phyloP scores from a whole-genome alignment of 2,888 invertebrate genomes.

The Drosophila cognata region DNA sequence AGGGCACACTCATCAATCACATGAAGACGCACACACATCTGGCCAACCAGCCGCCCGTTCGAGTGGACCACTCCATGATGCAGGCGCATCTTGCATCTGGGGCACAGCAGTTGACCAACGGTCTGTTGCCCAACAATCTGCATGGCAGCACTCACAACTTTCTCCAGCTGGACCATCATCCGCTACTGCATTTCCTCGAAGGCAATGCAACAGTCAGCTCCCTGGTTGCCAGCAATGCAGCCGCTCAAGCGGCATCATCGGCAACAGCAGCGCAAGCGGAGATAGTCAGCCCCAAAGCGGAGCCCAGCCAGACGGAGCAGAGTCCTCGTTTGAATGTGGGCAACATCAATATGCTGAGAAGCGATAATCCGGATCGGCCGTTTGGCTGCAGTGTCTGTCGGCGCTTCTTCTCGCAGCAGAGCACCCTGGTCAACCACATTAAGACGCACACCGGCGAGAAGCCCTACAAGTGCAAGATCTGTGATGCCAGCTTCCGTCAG shows the following conservation, averaged over 20 bases:
- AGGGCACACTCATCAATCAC: slow-evolving; percentile 36
- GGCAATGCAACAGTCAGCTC: slow-evolving; percentile 70
- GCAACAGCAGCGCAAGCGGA: slow-evolving; percentile 3
- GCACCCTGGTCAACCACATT: slow-evolving; percentile 33
- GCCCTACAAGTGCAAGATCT: slow-evolving; percentile 38
- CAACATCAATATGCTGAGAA: slow-evolving; percentile 34
- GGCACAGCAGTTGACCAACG: slow-evolving; percentile 36
- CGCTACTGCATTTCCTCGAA: slow-evolving; percentile 72
- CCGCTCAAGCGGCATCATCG: slow-evolving; percentile 24
- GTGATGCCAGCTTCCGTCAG: slow-evolving; percentile 37
- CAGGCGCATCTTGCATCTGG: slow-evolving; percentile 28
- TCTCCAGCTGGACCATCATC: slow-evolving; percentile 66
- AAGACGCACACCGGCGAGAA: slow-evolving; percentile 37
- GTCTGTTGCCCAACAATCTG: slow-evolving; percentile 28
- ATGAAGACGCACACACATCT: slow-evolving; percentile 38
- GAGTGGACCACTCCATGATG: slow-evolving; percentile 27
- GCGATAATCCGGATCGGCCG: slow-evolving; percentile 34
- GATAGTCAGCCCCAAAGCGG: slow-evolving; percentile 16
- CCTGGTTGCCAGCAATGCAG: slow-evolving; percentile 48
- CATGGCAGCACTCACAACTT: slow-evolving; percentile 25
- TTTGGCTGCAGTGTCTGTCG: slow-evolving; percentile 34
- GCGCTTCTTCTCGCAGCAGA: slow-evolving; percentile 34
- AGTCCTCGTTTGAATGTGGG: slow-evolving; percentile 25
- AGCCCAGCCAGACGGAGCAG: slow-evolving; percentile 26
- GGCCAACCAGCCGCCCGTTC: slow-evolving; percentile 19